A percentile compares a stretch with the other conserved stretches of the same genome.
Evolutionary conservation across 35 echinoderm and acorn worm species (phyloP).

Genomic region (Diadema setosum): DNA sequence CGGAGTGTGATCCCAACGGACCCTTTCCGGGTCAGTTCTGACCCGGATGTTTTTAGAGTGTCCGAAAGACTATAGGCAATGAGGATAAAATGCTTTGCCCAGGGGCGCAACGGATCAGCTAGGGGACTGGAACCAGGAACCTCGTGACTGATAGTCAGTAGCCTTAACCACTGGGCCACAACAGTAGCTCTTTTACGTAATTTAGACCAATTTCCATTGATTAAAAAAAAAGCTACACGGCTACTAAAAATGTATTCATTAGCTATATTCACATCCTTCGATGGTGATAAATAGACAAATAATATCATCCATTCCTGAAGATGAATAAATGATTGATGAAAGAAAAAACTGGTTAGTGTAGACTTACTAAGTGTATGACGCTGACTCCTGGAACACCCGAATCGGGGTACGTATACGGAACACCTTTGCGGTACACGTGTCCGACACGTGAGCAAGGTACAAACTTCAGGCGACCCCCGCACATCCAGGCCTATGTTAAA

Average conservation of each 20-base stretch:
- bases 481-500: slow-evolving; percentile 50
- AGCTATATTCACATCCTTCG: background rate
- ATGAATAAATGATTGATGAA: too few relatives aligned
- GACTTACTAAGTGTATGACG: slow-evolving; percentile 47
- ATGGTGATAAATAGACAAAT: background rate
- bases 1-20: too few relatives aligned
- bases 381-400: slow-evolving; percentile 42
- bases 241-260: background rate
- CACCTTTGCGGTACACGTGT: slow-evolving; percentile 66
- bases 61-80: too few relatives aligned
- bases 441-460: slow-evolving; percentile 73
- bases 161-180: too few relatives aligned
- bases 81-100: too few relatives aligned
- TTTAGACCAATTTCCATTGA: background rate
- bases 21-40: too few relatives aligned
- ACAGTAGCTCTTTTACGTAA: background rate
- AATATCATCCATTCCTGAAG: background rate
- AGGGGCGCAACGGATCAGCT: too few relatives aligned
- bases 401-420: slow-evolving; percentile 62
- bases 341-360: too few relatives aligned
- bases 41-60: too few relatives aligned
- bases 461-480: slow-evolving; percentile 61
- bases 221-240: background rate
- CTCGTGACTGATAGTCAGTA: too few relatives aligned
- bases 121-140: too few relatives aligned